Conservation (phyloP, 2,888 invertebrate genomes). For the Stegana nigrithorax region DNA sequence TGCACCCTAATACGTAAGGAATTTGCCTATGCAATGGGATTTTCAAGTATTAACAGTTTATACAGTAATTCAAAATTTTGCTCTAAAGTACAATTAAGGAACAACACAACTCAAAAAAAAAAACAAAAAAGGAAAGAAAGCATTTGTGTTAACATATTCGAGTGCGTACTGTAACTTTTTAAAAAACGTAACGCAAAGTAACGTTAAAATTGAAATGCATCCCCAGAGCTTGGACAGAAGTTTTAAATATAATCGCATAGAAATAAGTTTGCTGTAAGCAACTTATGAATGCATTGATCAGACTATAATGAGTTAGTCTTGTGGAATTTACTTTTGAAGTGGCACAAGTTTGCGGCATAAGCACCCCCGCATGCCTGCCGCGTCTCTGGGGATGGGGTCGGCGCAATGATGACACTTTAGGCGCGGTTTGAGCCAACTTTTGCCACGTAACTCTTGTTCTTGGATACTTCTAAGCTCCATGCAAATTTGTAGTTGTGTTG, state of each 20-base stretch:
- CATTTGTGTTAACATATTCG: too few relatives aligned
- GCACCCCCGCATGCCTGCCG: not conserved
- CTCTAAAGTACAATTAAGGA: too few relatives aligned
- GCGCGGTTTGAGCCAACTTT: slow-evolving; percentile 15
- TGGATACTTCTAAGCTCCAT: not conserved
- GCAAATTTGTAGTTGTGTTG: slow-evolving; percentile 7
- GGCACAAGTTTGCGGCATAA: too few relatives aligned
- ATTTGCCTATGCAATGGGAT: too few relatives aligned
- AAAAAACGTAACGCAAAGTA: slow-evolving; percentile 16
- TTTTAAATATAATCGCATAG: too few relatives aligned
- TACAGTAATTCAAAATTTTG: too few relatives aligned
- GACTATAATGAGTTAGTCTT: slow-evolving; percentile 8
- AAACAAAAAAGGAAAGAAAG: too few relatives aligned
- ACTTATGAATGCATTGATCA: not conserved
- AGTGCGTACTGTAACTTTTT: too few relatives aligned
- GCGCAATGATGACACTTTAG: slow-evolving; percentile 17
- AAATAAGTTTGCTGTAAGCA: too few relatives aligned
- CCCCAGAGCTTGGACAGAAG: too few relatives aligned
- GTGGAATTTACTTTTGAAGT: not conserved
- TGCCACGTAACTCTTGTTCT: slow-evolving; percentile 10
- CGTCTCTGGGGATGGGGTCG: not conserved
- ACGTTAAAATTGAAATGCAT: slow-evolving; percentile 51
- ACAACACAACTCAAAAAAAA: not conserved
- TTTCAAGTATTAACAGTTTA: too few relatives aligned
- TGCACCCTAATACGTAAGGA: too few relatives aligned